Base-by-base conservation (phyloP, 2,888 invertebrate genomes). In the Sycophila texana region DNA sequence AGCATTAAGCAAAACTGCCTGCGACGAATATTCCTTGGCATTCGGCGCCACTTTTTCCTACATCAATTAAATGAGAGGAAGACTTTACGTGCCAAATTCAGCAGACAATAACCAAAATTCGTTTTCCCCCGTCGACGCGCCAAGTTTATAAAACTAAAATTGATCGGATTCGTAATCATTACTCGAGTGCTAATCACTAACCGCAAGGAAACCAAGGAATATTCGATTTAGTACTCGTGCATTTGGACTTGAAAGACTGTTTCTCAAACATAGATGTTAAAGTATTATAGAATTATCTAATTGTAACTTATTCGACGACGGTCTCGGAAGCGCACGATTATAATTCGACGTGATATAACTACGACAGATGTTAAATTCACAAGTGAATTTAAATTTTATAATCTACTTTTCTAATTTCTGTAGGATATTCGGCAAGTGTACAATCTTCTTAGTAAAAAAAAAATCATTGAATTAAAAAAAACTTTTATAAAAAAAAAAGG, bases 241-340 rank as follows among this genome's bases (percentile, higher is more conserved):
- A 84, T 85, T 86, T 84, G 83, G 83, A 84, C 82, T 83, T 82
- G 82, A 85, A 86, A 86, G 86, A 86, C 86, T 86, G 86, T 83
- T 39, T 86, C 78, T 86, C 81, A 80, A 83, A 86, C 83, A 84
- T 85, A 83, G 81, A 79, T 83, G 83, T 84, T 81, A 81, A 82
- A 83, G 81, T 84, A 82, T 83, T 81, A 75, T 77, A 74, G 67
- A 79, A 71, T 75, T 79, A 80, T 67, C 61, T 74, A 55, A 39
- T 13, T 72, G 67, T 79, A 79, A 78, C 51, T 74, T 81, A 65
- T 60, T 81, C 66, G 70, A 61, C 70, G 49, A 65, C 47, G 49
- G 72, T 74, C 66, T 74, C 58, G 55, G 57, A 79, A 74, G 51
- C 74, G 74, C 77, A 74, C 71, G 66, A 74, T 76, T 79, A 26